These are phyloP conservation scores for Struthidea cinerea DNA, from an alignment of 2,113 vertebrate species.

Conservation along the genomic window DNA sequence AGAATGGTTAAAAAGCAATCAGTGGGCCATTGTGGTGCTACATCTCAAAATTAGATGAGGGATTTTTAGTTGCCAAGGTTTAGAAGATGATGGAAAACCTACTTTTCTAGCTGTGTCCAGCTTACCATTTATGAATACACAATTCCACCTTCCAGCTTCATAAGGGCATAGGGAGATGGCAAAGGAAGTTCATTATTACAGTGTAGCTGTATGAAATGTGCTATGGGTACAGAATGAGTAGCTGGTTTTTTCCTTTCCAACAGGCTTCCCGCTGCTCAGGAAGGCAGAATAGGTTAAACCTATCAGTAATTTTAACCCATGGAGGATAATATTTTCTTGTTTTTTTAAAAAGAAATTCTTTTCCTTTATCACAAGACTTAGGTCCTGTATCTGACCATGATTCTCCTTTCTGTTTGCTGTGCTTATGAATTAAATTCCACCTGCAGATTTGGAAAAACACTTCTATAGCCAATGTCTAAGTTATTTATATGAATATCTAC, in stretches of 20 bases:
- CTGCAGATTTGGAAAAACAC: slow-evolving; percentile 32
- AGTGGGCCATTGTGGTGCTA: background rate
- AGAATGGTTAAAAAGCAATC: background rate
- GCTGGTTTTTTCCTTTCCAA: background rate
- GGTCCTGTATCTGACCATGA: background rate
- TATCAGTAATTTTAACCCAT: background rate
- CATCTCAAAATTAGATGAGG: background rate
- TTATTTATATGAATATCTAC: background rate
- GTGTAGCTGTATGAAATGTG: background rate
- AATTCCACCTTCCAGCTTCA: background rate
- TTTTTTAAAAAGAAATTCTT: too few relatives aligned
- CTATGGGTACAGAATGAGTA: accelerated
- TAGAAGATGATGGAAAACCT: background rate
- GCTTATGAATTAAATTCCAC: slow-evolving; percentile 40
- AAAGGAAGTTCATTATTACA: background rate
- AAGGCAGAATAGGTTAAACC: background rate
- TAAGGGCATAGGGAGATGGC: background rate
- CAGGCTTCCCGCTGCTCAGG: background rate
- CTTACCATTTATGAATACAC: background rate
- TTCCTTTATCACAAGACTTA: background rate
- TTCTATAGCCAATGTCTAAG: background rate
- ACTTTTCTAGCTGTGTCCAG: background rate
- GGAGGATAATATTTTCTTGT: background rate
- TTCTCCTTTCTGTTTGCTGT: slow-evolving; percentile 19
- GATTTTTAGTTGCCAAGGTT: background rate